Base-by-base conservation (phyloP, 1,140 invertebrate genomes). In the Hypsibius dujardini region DNA sequence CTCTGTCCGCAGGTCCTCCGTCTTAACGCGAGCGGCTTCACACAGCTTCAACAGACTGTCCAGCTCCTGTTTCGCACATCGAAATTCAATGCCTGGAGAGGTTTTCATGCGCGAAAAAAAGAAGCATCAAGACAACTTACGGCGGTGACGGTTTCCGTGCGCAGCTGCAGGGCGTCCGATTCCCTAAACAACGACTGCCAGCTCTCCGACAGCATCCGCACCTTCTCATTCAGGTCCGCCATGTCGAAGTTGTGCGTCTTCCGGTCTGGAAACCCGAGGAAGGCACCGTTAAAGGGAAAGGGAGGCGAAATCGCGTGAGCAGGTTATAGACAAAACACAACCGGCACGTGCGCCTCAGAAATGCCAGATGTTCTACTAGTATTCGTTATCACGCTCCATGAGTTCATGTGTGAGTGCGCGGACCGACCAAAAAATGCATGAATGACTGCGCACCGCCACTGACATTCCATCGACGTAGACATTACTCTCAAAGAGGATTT, bases 61-160 rank as follows among this genome's bases (percentile, higher is more conserved):
- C 7, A 67, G 42, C 62, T 67, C 62, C 62, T 67, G 45, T 3
- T 14, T 67, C 62, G 42, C 62, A 67, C 3, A 67, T 42, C 50
- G n/a, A 7, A 56, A 67, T 67, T 14, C 45, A n/a, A n/a, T n/a
- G n/a, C n/a, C n/a, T 67, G 42, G 42, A 67, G 3, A 42, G 45
- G 42, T 56, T 56, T 7, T 56, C 7, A 56, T 56, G 50, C n/a
- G n/a, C n/a, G 50, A n/a, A 42, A 67, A 14, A 3, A 67, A 3
- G 3, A 3, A 14, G 45, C 42, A 14, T 67, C 62, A 42, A 67
- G 3, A 56, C n/a, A 67, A 7, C 62, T 3, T 14, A 67, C 62
- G 7, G 3, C 62, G 42, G 62, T 67, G 7, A 67, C 7, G 3
- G 3, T 42, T 67, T 67, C 62, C 62, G 62, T 67, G 3, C 45